Evolutionary conservation across 2,888 invertebrate genomes (phyloP).

Genomic region (Catotricha subobsoleta): DNA sequence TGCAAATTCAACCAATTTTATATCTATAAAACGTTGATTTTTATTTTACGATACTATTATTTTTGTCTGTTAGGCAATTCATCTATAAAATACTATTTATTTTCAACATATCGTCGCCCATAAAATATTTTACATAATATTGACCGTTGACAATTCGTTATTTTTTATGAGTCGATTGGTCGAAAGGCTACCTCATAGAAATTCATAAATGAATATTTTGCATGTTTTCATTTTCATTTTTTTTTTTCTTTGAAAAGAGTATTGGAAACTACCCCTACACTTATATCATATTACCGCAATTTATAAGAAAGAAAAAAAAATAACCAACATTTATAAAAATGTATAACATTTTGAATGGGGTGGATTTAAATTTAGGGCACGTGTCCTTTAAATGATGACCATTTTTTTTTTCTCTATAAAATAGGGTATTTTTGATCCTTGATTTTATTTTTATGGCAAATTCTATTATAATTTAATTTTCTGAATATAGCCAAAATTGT

Average conservation of each 20-base stretch:
- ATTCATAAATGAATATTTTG: slow-evolving; percentile 4
- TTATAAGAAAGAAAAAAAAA: not conserved
- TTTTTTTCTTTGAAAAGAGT: slow-evolving; percentile 3
- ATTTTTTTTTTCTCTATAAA: slow-evolving; percentile 4
- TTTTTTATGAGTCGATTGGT: slow-evolving; percentile 3
- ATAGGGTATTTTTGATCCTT: not conserved
- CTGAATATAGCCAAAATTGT: slow-evolving; percentile 1
- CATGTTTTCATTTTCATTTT: slow-evolving; percentile 2
- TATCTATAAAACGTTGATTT: too few relatives aligned
- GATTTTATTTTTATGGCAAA: not conserved
- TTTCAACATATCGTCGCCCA: too few relatives aligned
- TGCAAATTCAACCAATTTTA: too few relatives aligned
- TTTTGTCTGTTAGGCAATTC: too few relatives aligned
- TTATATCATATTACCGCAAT: slow-evolving; percentile 4
- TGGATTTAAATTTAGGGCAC: slow-evolving; percentile 6
- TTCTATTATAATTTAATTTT: slow-evolving; percentile 2
- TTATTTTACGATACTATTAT: too few relatives aligned
- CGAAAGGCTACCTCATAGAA: slow-evolving; percentile 1
- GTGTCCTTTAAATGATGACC: slow-evolving; percentile 7
- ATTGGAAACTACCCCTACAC: slow-evolving; percentile 3
- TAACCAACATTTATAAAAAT: not conserved
- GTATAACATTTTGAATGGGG: not conserved
- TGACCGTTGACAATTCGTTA: slow-evolving; percentile 5
- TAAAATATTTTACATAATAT: too few relatives aligned
- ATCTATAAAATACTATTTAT: too few relatives aligned